Percentiles rank a stretch among this genome's conserved stretches.
These are phyloP conservation scores for Noctua pronuba DNA, from an alignment of 2,888 invertebrate genomes.

Conservation along the genomic window DNA sequence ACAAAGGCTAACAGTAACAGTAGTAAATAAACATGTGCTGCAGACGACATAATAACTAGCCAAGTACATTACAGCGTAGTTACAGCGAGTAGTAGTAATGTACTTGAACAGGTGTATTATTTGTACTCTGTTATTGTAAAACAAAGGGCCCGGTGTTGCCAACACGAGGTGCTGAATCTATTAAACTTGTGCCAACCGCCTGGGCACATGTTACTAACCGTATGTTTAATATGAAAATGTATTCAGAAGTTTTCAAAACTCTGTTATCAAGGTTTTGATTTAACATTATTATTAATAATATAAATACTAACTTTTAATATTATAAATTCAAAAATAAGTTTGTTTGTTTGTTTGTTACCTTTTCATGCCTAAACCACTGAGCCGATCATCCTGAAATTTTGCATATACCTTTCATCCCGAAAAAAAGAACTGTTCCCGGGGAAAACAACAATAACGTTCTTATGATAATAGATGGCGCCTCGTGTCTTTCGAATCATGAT, in stretches of 20 bases:
- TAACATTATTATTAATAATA: neutral
- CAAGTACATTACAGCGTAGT: neutral
- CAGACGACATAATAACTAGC: neutral
- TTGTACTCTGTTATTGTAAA: slow-evolving; percentile 13
- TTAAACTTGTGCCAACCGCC: slow-evolving; percentile 26
- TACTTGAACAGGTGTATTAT: slow-evolving; percentile 25
- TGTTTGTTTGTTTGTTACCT: too few relatives aligned
- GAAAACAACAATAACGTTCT: too few relatives aligned
- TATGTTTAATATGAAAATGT: slow-evolving; percentile 6
- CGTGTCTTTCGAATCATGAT: too few relatives aligned
- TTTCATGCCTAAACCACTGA: too few relatives aligned
- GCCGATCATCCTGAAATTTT: too few relatives aligned
- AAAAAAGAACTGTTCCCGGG: too few relatives aligned
- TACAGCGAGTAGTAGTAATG: neutral
- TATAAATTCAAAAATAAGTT: too few relatives aligned
- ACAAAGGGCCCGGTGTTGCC: slow-evolving; percentile 46
- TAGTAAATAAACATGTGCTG: too few relatives aligned
- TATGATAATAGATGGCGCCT: too few relatives aligned
- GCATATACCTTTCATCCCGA: too few relatives aligned
- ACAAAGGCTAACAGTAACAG: too few relatives aligned
- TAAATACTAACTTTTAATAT: too few relatives aligned
- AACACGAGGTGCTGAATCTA: slow-evolving; percentile 32
- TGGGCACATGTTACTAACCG: neutral
- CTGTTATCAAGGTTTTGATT: neutral
- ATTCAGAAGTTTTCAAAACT: neutral